A percentile compares a stretch with the other conserved stretches of the same genome.
These are phyloP conservation scores for Athalia rosae DNA, from an alignment of 2,888 invertebrate genomes.

Conservation along the genomic window DNA sequence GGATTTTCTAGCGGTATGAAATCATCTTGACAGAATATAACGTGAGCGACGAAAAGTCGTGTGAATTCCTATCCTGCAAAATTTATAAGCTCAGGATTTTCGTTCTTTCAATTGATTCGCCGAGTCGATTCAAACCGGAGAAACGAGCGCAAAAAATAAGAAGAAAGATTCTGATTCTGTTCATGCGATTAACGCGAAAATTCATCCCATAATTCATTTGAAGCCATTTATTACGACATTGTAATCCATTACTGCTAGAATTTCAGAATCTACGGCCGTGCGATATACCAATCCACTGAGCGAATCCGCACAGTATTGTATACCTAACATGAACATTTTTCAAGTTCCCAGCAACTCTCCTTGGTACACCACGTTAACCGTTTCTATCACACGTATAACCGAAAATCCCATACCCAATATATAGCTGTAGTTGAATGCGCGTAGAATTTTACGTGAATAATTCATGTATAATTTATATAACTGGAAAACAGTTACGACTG, in stretches of 20 bases:
- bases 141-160: neutral
- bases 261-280: neutral
- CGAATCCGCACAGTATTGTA: slow-evolving; percentile 1
- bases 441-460: neutral
- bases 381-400: slow-evolving; percentile 9
- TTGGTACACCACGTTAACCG: neutral
- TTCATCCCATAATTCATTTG: slow-evolving; percentile 3
- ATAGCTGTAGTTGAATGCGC: slow-evolving; percentile 3
- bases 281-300: neutral
- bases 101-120: no score
- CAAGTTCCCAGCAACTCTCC: slow-evolving; percentile 21
- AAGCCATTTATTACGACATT: slow-evolving; percentile 11
- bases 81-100: no score
- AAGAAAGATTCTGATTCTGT: neutral
- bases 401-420: neutral
- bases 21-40: no score
- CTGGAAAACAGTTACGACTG: no score
- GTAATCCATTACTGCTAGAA: slow-evolving; percentile 17
- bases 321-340: slow-evolving; percentile 1
- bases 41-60: no score
- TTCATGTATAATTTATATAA: no score
- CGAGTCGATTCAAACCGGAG: neutral
- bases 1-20: no score
- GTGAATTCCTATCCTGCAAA: no score
- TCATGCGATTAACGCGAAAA: neutral